These are phyloP conservation scores for Latrodectus hesperus DNA, from an alignment of 2,888 invertebrate species.

Conservation along the genomic window DNA sequence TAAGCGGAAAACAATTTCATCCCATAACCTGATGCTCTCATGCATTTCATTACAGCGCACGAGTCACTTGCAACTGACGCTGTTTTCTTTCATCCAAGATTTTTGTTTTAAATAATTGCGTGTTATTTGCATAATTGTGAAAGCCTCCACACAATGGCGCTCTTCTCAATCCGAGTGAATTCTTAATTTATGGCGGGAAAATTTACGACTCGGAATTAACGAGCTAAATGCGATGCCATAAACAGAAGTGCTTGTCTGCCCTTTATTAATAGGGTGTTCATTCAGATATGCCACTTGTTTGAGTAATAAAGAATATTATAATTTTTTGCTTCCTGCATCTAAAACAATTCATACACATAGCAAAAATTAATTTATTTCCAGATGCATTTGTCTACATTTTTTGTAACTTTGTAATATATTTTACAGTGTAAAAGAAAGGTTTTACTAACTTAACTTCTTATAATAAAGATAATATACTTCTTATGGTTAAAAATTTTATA, in stretches of 20 bases:
- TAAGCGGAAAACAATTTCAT: too few species aligned
- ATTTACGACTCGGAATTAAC: conserved; percentile 40
- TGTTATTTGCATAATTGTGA: conserved; percentile 26
- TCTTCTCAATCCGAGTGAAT: conserved; percentile 7
- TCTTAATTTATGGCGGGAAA: conserved; percentile 43
- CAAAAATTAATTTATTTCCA: conserved; percentile 37
- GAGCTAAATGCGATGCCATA: conserved; percentile 29
- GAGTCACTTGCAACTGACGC: too few species aligned
- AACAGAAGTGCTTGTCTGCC: conserved; percentile 40
- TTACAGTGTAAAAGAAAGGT: too few species aligned
- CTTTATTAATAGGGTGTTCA: conserved; percentile 41
- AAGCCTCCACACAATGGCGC: conserved; percentile 20
- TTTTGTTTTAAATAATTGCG: conserved; percentile 20
- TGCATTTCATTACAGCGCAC: too few species aligned
- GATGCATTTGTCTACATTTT: conserved; percentile 31
- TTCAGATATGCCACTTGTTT: conserved; percentile 21
- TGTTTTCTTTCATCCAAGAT: background rate
- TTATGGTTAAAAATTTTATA: too few species aligned
- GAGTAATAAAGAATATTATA: conserved; percentile 34
- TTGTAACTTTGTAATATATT: too few species aligned
- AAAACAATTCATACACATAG: conserved; percentile 1
- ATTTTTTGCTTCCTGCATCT: background rate
- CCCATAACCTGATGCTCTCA: too few species aligned
- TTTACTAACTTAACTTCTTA: too few species aligned
- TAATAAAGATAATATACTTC: too few species aligned